These are phyloP conservation scores for Stichodactyla mertensii DNA, from an alignment of 64 coral and sea anemone genomes.

Conservation along the genomic window DNA sequence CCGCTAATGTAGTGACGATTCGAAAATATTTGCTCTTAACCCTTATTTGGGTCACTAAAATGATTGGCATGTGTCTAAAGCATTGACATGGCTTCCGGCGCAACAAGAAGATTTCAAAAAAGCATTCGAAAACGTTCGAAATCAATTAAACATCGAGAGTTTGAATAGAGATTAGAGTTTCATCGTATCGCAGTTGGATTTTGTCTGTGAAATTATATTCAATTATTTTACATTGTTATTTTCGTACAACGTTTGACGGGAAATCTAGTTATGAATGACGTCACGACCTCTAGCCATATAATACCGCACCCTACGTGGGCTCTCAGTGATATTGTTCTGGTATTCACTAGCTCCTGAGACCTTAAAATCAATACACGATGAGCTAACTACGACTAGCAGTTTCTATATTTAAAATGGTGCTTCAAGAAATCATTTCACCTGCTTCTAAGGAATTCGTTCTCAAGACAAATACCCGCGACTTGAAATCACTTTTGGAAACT, in stretches of 20 bases:
- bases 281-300: not conserved
- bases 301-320: constrained; percentile 7
- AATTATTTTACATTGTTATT: constrained; percentile 12
- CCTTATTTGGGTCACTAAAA: constrained; percentile 6
- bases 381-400: not conserved
- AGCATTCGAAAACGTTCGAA: not conserved
- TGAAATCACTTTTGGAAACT: constrained; percentile 25
- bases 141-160: constrained; percentile 13
- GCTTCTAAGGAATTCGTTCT: constrained; percentile 3
- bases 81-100: constrained; percentile 6
- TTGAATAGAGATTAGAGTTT: not conserved
- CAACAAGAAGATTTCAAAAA: not conserved
- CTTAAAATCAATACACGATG: not conserved
- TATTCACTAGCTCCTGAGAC: not conserved
- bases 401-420: constrained; percentile 16
- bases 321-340: constrained; percentile 3
- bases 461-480: not conserved
- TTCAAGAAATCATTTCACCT: not conserved
- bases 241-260: constrained; percentile 17
- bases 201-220: not conserved
- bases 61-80: constrained; percentile 16
- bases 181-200: not conserved
- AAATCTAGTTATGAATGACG: constrained; percentile 16
- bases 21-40: not conserved
- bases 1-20: not conserved